Conservation (phyloP, 2,888 invertebrate genomes). For the Zaprionus bogoriensis region DNA sequence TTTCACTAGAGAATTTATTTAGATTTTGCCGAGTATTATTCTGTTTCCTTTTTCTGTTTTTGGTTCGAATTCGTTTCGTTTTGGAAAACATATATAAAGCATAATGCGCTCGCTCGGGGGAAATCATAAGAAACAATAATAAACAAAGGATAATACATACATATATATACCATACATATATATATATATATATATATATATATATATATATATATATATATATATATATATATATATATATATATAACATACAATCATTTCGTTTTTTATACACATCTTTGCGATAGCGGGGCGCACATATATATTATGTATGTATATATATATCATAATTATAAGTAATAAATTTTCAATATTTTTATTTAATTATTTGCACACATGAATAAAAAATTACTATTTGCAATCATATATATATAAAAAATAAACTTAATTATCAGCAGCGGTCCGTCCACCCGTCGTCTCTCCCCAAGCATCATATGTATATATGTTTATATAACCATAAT, state of each 20-base stretch:
- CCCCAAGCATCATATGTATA: conserved; percentile 39
- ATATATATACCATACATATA: conserved; percentile 41
- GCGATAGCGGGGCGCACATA: conserved; percentile 51
- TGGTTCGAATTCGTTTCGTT: conserved; percentile 64
- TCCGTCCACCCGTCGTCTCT: conserved; percentile 23
- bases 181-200: conserved; percentile 44
- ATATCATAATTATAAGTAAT: conserved; percentile 75
- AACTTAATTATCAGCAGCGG: conserved; percentile 74
- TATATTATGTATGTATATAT: conserved; percentile 61
- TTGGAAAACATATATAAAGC: conserved; percentile 64
- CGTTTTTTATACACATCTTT: conserved; percentile 64
- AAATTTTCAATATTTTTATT: conserved; percentile 72
- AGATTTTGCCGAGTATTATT: conserved; percentile 24
- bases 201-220: conserved; percentile 46
- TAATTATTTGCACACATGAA: conserved; percentile 79
- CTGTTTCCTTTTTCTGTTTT: conserved; percentile 41
- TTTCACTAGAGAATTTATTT: conserved; percentile 44
- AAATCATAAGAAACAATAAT: conserved; percentile 31
- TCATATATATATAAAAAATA: conserved; percentile 79
- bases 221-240: conserved; percentile 42
- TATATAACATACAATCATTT: conserved; percentile 51
- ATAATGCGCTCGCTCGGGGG: conserved; percentile 13
- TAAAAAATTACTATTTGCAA: conserved; percentile 79
- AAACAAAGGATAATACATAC: conserved; percentile 44
- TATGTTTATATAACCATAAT: conserved; percentile 36